Evolutionary conservation across 2,888 invertebrate species (phyloP).

Genomic region (Heliconius ismenius): DNA sequence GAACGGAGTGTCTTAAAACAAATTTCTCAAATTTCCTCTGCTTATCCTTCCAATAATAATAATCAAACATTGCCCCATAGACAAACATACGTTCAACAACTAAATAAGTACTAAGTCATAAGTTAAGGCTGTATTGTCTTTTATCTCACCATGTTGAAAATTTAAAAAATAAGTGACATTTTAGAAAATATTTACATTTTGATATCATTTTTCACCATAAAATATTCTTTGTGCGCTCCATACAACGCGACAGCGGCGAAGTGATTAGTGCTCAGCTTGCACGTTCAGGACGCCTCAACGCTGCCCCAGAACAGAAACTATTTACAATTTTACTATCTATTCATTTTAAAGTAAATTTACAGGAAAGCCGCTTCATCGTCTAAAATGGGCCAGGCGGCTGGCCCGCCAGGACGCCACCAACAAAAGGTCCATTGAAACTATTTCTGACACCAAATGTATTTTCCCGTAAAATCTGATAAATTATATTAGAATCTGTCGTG

Average conservation of each 20-base stretch:
- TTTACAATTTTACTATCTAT: neutral
- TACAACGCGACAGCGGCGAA: neutral
- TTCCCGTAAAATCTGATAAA: conserved; percentile 35
- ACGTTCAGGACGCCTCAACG: neutral
- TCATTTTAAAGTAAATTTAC: neutral
- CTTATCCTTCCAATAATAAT: no score
- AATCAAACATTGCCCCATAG: no score
- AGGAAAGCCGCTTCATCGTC: neutral
- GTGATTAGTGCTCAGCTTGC: neutral
- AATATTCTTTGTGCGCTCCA: no score
- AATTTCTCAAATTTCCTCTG: no score
- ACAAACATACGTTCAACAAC: no score
- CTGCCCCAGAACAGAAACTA: neutral
- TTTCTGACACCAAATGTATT: conserved; percentile 31
- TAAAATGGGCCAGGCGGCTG: neutral
- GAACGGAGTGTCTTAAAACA: no score
- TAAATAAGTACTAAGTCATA: no score
- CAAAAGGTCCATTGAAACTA: conserved; percentile 38
- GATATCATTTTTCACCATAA: no score
- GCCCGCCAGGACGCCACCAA: conserved; percentile 22
- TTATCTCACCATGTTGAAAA: neutral
- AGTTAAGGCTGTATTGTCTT: no score
- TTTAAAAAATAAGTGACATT: neutral
- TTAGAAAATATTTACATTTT: neutral
- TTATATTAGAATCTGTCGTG: conserved; percentile 28